Base-by-base conservation (phyloP, 2,113 vertebrate species). In the Clupea harengus region DNA sequence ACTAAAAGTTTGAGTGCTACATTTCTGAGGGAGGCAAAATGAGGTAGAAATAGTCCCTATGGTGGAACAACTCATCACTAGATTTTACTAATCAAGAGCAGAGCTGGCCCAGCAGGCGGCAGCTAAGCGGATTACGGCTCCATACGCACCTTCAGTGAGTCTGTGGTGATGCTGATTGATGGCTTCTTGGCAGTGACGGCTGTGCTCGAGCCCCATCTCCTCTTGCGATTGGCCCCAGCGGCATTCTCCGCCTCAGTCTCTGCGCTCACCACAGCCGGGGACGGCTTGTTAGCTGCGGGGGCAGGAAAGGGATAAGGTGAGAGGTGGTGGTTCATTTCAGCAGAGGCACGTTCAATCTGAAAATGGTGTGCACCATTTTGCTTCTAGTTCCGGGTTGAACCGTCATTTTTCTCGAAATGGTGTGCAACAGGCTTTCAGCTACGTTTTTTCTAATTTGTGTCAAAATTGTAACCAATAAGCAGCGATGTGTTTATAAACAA, bases 161-260 rank as follows among this genome's bases (percentile, higher is more conserved):
- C 97, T 0, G 97, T 98, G 90, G 96, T 97, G 95, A 98, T 97
- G 91, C 96, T 98, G 92, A 98, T 97, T 84, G 96, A 97, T 13
- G 96, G 96, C 86, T 97, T 97, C 93, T 97, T 98, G 92, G 96
- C 94, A 44, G 96, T 97, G 64, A 96, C 93, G 0, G 96, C 96
- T 4, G 96, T 96, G 92, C 96, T 97, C 87, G 97, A 94, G 72
- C 97, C 97, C 97, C 97, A 98, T 83, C 97, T 96, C 89, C 97
- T 94, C 88, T 97, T 97, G 84, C 97, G 96, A 75, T 94, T 94
- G 1, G 94, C 93, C 1, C 92, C 92, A 3, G 93, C 86, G 49
- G 92, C 95, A 82, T 94, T 93, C 15, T 95, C 95, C 44, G 94
- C 95, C 72, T 95, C 95, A 0, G 92, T 95, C 85, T 95, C 94